Percentiles rank a stretch among this genome's conserved stretches.
Evolutionary conservation across 2,888 invertebrate species (phyloP).

Genomic region (Diarsia rubi): DNA sequence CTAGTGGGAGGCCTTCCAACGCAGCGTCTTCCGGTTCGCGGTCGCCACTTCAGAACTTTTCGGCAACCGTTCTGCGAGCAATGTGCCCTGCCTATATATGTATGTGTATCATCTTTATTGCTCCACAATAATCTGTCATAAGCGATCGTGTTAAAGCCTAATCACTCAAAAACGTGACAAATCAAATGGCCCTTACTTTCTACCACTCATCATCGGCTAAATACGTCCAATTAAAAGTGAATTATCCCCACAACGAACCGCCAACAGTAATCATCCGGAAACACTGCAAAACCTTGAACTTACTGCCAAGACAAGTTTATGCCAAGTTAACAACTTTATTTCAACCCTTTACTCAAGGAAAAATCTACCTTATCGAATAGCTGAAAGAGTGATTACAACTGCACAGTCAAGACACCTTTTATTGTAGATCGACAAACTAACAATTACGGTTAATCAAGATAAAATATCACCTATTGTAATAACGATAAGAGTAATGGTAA

Average conservation of each 20-base stretch:
- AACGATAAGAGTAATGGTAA: conserved; percentile 28
- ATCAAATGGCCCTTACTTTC: conserved; percentile 48
- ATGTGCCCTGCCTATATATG: too few species aligned
- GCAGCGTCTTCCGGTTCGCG: too few species aligned
- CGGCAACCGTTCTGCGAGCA: too few species aligned
- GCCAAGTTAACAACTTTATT: conserved; percentile 54
- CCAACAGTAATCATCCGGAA: conserved; percentile 70
- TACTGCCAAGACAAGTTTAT: conserved; percentile 68
- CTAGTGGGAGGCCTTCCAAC: too few species aligned
- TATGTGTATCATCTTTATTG: background rate
- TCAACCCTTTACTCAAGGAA: conserved; percentile 30
- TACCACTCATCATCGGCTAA: conserved; percentile 29
- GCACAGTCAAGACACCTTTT: conserved; percentile 22
- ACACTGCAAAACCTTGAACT: conserved; percentile 77
- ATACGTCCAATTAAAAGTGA: conserved; percentile 60
- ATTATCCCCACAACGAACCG: conserved; percentile 54
- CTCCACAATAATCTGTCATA: background rate
- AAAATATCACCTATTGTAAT: conserved; percentile 25
- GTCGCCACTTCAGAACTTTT: too few species aligned
- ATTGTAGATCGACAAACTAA: conserved; percentile 22
- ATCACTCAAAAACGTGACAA: conserved; percentile 25
- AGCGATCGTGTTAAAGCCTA: background rate
- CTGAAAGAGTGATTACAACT: conserved; percentile 11
- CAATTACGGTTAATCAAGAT: conserved; percentile 13
- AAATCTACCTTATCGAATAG: conserved; percentile 31